A percentile compares a stretch with the other conserved stretches of the same genome.
Conservation (phyloP, 64 coral and sea anemone species). For the Catalaphyllia jardinei region DNA sequence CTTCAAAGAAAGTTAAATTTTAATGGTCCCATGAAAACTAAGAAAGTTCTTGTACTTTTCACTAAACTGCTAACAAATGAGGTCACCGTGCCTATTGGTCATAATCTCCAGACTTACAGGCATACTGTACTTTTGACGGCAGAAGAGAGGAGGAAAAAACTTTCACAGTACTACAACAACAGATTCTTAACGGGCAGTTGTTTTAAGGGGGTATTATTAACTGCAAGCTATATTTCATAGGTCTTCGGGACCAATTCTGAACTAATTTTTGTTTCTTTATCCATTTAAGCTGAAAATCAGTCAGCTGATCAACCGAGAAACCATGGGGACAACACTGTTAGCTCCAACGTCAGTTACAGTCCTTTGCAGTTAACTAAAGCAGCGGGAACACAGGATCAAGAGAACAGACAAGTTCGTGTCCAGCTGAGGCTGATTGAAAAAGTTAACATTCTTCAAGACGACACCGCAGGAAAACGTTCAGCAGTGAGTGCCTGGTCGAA, state of each 20-base stretch:
- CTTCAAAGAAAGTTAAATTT: too few relatives aligned
- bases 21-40: too few relatives aligned
- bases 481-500: background rate
- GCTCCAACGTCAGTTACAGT: background rate
- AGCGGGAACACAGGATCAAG: background rate
- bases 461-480: background rate
- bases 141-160: too few relatives aligned
- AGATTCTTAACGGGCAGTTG: too few relatives aligned
- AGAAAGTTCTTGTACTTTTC: too few relatives aligned
- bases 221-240: background rate
- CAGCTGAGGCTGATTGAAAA: constrained; percentile 13
- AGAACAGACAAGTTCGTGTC: background rate
- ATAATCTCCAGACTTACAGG: too few relatives aligned
- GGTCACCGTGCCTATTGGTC: too few relatives aligned
- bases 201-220: too few relatives aligned
- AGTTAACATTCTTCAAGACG: background rate
- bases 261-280: background rate
- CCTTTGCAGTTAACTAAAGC: background rate
- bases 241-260: too few relatives aligned
- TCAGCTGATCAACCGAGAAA: background rate
- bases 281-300: background rate
- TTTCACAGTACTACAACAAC: too few relatives aligned
- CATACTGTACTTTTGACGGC: too few relatives aligned
- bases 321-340: background rate
- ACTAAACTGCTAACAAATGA: too few relatives aligned